Percentiles rank a stretch among this genome's conserved stretches.
phyloP scores from a whole-genome alignment of 2,113 vertebrate species.

The Tor tambroides region DNA sequence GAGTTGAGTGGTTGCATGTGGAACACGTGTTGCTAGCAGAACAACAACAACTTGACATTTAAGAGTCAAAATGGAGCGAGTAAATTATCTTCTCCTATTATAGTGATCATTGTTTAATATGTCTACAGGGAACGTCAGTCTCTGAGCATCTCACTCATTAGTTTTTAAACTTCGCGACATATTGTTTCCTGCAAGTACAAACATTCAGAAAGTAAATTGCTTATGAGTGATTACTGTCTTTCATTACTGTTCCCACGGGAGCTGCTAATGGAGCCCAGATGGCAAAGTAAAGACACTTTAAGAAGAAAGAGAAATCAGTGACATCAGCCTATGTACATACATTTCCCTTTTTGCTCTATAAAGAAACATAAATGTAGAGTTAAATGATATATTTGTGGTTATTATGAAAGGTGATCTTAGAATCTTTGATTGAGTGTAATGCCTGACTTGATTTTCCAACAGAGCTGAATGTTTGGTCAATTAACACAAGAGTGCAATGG shows the following conservation, averaged over 20 bases:
- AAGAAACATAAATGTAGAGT: slow-evolving; percentile 50
- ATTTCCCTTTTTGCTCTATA: not conserved
- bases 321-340: not conserved
- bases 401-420: not conserved
- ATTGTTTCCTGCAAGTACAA: slow-evolving; percentile 68
- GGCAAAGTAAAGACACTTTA: slow-evolving; percentile 51
- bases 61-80: not conserved
- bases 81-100: slow-evolving; percentile 21
- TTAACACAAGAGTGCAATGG: not conserved
- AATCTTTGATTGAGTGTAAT: not conserved
- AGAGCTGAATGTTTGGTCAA: not conserved
- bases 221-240: slow-evolving; percentile 68
- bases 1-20: not conserved
- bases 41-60: not conserved
- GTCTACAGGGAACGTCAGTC: slow-evolving; percentile 25
- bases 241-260: slow-evolving; percentile 63
- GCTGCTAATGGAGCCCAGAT: slow-evolving; percentile 58
- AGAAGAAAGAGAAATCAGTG: slow-evolving; percentile 29
- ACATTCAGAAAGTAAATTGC: slow-evolving; percentile 79
- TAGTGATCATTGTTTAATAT: slow-evolving; percentile 42
- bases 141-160: slow-evolving; percentile 41
- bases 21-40: not conserved
- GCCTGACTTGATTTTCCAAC: not conserved
- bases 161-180: slow-evolving; percentile 51
- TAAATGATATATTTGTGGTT: not conserved